These are phyloP conservation scores for Phrynosoma blainvillii DNA, from an alignment of 2,113 vertebrate species.

Conservation along the genomic window DNA sequence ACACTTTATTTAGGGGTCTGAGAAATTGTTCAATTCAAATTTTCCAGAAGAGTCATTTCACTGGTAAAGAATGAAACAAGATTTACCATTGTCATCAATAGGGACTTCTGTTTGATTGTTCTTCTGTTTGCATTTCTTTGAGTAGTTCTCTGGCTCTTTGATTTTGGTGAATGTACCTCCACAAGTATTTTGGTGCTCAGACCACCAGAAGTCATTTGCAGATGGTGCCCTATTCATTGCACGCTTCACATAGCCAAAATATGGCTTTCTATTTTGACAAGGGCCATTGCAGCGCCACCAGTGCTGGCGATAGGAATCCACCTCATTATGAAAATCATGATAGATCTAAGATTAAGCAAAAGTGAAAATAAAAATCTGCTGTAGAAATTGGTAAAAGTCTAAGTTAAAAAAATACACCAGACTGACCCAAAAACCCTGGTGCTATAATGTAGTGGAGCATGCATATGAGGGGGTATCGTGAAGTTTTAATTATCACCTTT, in stretches of 20 bases:
- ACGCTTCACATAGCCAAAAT: conserved; percentile 91
- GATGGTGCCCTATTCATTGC: conserved; percentile 93
- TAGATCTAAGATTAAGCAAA: conserved; percentile 78
- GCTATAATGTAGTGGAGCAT: not conserved
- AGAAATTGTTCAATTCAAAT: no score
- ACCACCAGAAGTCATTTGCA: conserved; percentile 90
- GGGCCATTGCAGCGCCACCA: conserved; percentile 96
- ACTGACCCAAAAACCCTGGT: not conserved
- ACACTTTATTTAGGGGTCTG: no score
- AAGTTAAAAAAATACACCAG: not conserved
- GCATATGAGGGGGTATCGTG: not conserved
- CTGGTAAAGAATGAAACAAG: not conserved
- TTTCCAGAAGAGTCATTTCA: no score
- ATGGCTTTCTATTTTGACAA: conserved; percentile 84
- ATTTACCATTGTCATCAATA: conserved; percentile 55
- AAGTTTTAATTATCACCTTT: no score
- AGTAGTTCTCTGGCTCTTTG: conserved; percentile 91
- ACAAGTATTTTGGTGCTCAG: conserved; percentile 85
- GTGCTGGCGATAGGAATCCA: conserved; percentile 91
- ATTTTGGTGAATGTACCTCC: conserved; percentile 91
- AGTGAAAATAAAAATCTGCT: not conserved
- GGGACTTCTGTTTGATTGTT: conserved; percentile 16
- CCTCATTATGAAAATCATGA: conserved; percentile 90
- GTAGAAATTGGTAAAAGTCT: not conserved
- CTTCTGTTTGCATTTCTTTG: conserved; percentile 80